Evolutionary conservation across 2,888 invertebrate genomes (phyloP).

Genomic region (Eupithecia tripunctaria): DNA sequence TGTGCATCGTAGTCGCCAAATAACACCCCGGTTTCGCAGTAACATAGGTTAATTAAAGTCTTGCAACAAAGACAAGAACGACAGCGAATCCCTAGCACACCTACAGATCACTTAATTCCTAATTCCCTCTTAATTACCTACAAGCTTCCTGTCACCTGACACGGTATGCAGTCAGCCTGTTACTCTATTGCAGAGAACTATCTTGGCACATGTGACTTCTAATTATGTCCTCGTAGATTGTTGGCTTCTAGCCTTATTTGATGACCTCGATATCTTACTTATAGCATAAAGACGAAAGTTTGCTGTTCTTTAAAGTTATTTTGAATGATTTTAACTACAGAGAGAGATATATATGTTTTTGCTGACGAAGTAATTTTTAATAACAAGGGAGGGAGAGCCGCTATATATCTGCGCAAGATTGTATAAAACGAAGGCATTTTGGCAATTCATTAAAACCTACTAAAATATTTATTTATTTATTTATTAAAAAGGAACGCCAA

Average conservation of each 20-base stretch:
- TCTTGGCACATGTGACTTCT: background rate
- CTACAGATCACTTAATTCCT: constrained; percentile 52
- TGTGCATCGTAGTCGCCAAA: too few relatives aligned
- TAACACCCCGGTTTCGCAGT: background rate
- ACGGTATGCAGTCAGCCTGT: constrained; percentile 23
- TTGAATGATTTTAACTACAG: background rate
- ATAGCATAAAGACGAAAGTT: too few relatives aligned
- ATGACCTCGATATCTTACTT: background rate
- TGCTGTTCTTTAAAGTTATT: background rate
- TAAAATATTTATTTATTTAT: too few relatives aligned
- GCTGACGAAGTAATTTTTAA: too few relatives aligned
- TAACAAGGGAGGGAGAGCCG: background rate
- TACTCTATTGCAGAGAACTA: background rate
- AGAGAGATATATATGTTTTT: background rate
- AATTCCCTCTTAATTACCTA: constrained; percentile 52
- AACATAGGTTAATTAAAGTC: constrained; percentile 30
- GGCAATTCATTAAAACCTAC: too few relatives aligned
- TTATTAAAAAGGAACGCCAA: too few relatives aligned
- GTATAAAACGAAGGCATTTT: background rate
- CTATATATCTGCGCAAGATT: background rate
- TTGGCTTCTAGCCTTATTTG: background rate
- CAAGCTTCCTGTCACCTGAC: constrained; percentile 44
- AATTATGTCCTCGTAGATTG: constrained; percentile 2
- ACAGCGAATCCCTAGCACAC: constrained; percentile 16
- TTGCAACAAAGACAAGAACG: constrained; percentile 20